phyloP scores from a whole-genome alignment of 2,797 vertebrate species.

The Sardinella longiceps region DNA sequence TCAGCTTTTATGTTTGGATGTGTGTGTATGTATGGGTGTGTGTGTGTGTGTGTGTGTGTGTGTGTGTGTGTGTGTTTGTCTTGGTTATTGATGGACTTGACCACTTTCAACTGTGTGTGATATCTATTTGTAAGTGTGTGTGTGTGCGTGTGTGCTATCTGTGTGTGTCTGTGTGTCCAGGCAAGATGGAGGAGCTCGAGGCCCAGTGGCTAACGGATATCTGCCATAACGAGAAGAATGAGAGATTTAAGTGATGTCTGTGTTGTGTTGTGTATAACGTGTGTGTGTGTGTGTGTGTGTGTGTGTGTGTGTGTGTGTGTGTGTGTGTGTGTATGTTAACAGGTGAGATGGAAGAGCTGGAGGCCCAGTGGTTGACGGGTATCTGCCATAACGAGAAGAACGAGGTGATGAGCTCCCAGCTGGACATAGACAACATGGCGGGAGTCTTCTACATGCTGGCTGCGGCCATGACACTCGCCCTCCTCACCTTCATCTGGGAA shows the following conservation, averaged over 20 bases:
- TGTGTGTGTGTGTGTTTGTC: not conserved
- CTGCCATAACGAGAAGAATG: conserved; percentile 97
- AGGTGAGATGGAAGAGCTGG: conserved; percentile 99
- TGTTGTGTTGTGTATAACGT: too few species aligned
- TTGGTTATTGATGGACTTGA: not conserved
- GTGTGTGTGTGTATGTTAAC: conserved; percentile 30
- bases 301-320: not conserved
- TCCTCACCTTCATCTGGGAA: conserved; percentile 95
- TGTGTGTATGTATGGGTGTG: conserved; percentile 4
- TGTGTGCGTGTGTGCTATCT: conserved; percentile 28
- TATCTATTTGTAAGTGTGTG: not conserved
- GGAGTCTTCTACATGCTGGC: conserved; percentile 97
- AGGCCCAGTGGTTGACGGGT: conserved; percentile 94
- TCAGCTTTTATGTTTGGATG: not conserved
- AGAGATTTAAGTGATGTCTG: too few species aligned
- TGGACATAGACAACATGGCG: conserved; percentile 98
- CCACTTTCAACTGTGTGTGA: not conserved
- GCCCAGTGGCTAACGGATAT: conserved; percentile 96
- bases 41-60: conserved; percentile 11
- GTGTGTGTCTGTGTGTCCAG: conserved; percentile 63
- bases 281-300: not conserved
- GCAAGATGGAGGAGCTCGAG: conserved; percentile 98
- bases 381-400: conserved; percentile 99
- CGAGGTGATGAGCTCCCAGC: conserved; percentile 97
- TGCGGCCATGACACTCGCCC: conserved; percentile 92